These are phyloP conservation scores for Brienomyrus longianalis DNA, from an alignment of 2,113 vertebrate species.

Conservation along the genomic window DNA sequence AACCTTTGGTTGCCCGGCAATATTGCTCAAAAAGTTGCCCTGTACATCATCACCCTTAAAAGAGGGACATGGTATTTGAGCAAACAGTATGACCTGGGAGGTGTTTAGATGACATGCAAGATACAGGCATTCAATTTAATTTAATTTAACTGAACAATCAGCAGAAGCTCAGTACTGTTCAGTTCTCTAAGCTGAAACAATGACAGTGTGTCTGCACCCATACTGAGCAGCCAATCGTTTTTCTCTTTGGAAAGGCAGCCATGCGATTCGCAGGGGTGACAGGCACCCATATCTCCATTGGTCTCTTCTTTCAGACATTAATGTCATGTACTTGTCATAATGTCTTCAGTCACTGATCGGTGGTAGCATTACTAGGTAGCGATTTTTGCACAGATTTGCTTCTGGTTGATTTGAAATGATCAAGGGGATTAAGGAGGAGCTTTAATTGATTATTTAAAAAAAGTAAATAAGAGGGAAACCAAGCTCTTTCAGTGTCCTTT, in stretches of 20 bases:
- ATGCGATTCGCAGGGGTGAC: neutral
- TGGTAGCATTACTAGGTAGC: neutral
- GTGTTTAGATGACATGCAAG: neutral
- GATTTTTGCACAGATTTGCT: neutral
- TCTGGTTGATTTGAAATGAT: neutral
- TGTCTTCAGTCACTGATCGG: neutral
- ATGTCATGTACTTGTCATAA: neutral
- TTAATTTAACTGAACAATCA: neutral
- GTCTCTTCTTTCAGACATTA: neutral
- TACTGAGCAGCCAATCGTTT: neutral
- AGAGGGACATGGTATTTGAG: neutral
- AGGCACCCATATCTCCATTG: neutral
- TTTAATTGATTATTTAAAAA: neutral
- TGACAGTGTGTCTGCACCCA: neutral
- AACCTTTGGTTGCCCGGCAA: neutral
- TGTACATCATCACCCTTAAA: neutral
- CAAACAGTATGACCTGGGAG: neutral
- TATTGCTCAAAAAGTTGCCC: neutral
- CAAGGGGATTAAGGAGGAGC: neutral
- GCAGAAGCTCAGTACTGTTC: neutral
- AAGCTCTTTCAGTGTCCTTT: neutral
- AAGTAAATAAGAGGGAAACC: neutral
- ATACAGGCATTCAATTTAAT: neutral
- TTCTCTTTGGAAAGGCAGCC: neutral
- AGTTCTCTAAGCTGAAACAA: neutral